A percentile compares a stretch with the other conserved stretches of the same genome.
These are phyloP conservation scores for Bellardia bayeri DNA, from an alignment of 2,888 invertebrate species.

Conservation along the genomic window DNA sequence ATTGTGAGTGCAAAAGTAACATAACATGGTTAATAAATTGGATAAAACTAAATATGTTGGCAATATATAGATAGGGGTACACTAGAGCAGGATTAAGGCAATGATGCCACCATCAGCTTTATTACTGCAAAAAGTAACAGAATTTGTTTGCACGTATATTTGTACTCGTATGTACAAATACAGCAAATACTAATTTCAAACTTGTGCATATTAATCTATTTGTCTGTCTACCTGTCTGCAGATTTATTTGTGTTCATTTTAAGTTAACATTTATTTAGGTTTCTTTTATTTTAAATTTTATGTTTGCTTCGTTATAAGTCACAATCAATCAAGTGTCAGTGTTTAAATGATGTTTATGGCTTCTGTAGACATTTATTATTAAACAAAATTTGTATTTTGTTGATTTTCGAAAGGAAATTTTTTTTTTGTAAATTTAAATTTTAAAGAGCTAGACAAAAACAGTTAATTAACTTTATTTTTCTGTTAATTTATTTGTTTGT, in stretches of 20 bases:
- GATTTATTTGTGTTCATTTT: slow-evolving; percentile 50
- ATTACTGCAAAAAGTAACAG: background rate
- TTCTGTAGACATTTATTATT: slow-evolving; percentile 68
- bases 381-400: slow-evolving; percentile 10
- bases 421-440: slow-evolving; percentile 4
- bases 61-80: slow-evolving; percentile 11
- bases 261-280: background rate
- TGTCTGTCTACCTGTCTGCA: slow-evolving; percentile 46
- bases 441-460: background rate
- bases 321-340: slow-evolving; percentile 69
- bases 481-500: slow-evolving; percentile 35
- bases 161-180: no score
- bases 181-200: slow-evolving; percentile 49
- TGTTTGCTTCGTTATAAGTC: slow-evolving; percentile 33
- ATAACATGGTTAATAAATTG: slow-evolving; percentile 19
- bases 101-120: slow-evolving; percentile 35
- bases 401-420: background rate
- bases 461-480: slow-evolving; percentile 53
- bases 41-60: slow-evolving; percentile 39
- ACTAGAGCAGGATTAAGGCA: background rate
- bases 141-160: background rate
- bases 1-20: slow-evolving; percentile 50
- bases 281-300: background rate
- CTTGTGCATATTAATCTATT: slow-evolving; percentile 65
- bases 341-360: slow-evolving; percentile 65